Conservation (phyloP, 2,113 vertebrate genomes). For the Istiophorus platypterus region DNA sequence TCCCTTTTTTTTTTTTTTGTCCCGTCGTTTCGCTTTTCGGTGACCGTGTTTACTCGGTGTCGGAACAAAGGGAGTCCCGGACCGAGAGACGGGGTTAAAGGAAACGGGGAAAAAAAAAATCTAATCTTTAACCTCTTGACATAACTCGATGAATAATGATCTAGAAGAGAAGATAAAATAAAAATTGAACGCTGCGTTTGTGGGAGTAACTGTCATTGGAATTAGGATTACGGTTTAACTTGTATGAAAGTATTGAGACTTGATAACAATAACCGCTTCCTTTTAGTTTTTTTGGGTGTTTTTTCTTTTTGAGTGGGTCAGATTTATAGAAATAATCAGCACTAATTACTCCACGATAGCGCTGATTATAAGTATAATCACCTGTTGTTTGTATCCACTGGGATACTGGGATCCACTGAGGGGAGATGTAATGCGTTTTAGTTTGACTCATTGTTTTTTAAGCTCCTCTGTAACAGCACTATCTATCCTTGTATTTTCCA, state of each 20-base stretch:
- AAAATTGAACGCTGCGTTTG: neutral
- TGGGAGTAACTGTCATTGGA: neutral
- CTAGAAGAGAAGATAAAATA: neutral
- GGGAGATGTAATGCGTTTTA: slow-evolving; percentile 31
- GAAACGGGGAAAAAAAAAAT: neutral
- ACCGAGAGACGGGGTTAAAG: neutral
- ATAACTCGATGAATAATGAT: neutral
- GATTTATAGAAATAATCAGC: neutral
- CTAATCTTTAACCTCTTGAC: neutral
- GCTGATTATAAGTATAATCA: slow-evolving; percentile 50
- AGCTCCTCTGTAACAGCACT: slow-evolving; percentile 14
- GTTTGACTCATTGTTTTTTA: slow-evolving; percentile 4
- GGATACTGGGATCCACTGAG: no score
- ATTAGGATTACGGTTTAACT: neutral
- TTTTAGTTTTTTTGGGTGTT: neutral
- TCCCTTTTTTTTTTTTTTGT: no score
- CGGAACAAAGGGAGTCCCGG: slow-evolving; percentile 67
- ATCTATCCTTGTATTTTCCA: neutral
- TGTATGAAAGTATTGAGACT: neutral
- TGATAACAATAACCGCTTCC: neutral
- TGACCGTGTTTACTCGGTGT: slow-evolving; percentile 5
- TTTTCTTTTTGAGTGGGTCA: neutral
- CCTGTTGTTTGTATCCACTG: slow-evolving; percentile 47
- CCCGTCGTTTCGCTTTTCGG: neutral
- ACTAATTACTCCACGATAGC: slow-evolving; percentile 26